Evolutionary conservation across 1,140 invertebrate species (phyloP).

Genomic region (Scaptomyza pallida): DNA sequence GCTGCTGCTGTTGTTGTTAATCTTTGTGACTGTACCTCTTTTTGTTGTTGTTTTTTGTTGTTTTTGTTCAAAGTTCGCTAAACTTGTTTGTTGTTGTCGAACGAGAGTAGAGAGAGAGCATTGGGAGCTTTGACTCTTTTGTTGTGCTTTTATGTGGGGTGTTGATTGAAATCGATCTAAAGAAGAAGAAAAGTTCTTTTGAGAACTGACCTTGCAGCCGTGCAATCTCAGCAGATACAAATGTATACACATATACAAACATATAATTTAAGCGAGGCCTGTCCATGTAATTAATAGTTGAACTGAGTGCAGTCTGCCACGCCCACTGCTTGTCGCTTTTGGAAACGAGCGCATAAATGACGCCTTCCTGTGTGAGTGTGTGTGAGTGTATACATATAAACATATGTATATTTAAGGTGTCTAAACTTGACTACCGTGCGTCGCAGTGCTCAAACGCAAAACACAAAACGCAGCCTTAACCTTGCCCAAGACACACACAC

Average conservation of each 20-base stretch:
- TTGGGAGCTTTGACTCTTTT: constrained; percentile 11
- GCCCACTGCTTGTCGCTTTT: constrained; percentile 72
- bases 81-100: constrained; percentile 60
- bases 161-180: constrained; percentile 75
- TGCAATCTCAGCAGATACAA: constrained; percentile 45
- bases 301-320: constrained; percentile 48
- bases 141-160: constrained; percentile 28
- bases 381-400: too few species aligned
- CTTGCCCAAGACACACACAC: constrained; percentile 68
- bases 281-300: constrained; percentile 66
- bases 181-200: constrained; percentile 2
- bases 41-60: constrained; percentile 70
- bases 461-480: constrained; percentile 61
- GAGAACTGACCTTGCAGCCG: constrained; percentile 39
- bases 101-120: constrained; percentile 1
- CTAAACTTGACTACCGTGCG: constrained; percentile 78
- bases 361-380: constrained; percentile 65
- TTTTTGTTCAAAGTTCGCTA: constrained; percentile 62
- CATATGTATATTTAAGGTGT: constrained; percentile 78
- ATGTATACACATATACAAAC: constrained; percentile 7
- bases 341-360: constrained; percentile 78
- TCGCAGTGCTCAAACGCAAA: too few species aligned
- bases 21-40: constrained; percentile 73
- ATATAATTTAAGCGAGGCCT: constrained; percentile 61
- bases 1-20: constrained; percentile 55